Evolutionary conservation across 2,797 vertebrate genomes (phyloP).

Genomic region (Cossypha niveicapilla): DNA sequence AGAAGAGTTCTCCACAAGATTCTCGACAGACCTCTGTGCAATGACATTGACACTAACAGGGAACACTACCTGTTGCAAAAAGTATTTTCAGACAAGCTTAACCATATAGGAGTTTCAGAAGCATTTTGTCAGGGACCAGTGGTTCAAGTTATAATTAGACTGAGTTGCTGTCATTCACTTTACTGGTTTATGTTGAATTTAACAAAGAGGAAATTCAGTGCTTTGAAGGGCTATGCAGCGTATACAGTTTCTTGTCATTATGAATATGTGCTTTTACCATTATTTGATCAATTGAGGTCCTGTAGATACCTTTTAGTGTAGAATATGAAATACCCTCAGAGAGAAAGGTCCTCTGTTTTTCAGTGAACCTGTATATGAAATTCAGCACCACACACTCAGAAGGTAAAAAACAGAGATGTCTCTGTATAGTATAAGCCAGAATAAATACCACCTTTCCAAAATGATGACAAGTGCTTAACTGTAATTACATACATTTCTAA

Average conservation of each 20-base stretch:
- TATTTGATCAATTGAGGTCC: background rate
- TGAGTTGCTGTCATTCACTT: background rate
- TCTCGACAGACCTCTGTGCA: background rate
- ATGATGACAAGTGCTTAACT: conserved; percentile 48
- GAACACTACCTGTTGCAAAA: background rate
- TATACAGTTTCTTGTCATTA: background rate
- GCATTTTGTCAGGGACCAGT: background rate
- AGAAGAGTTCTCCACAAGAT: background rate
- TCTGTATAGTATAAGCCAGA: background rate
- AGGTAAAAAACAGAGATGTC: background rate
- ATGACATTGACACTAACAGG: background rate
- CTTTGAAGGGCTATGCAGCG: background rate
- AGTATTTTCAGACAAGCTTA: background rate
- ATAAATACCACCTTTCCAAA: conserved; percentile 37
- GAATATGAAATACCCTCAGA: background rate
- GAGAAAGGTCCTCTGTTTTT: background rate
- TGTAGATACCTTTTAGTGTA: background rate
- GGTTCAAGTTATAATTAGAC: background rate
- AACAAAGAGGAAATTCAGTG: background rate
- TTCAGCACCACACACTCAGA: background rate
- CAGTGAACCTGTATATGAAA: background rate
- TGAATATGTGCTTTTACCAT: background rate
- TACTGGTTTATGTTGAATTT: background rate
- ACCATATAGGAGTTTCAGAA: background rate
- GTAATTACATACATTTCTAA: conserved; percentile 42